phyloP scores from a whole-genome alignment of 2,888 invertebrate genomes.

The Axea sp. region DNA sequence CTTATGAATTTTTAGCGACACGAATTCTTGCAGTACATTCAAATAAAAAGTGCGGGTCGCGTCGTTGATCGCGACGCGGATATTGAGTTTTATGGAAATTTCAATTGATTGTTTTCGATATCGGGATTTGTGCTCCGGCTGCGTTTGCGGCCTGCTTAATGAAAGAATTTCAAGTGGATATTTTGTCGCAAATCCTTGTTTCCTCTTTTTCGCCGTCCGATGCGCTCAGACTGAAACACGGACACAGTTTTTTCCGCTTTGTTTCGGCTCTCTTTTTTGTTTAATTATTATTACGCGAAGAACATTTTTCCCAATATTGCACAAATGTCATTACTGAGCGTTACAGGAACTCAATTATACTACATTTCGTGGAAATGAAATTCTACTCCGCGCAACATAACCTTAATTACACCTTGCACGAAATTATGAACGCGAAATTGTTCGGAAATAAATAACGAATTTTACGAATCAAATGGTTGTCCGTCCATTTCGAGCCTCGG shows the following conservation, averaged over 20 bases:
- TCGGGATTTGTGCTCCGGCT: constrained; percentile 6
- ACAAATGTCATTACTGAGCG: not conserved
- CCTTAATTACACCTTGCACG: constrained; percentile 5
- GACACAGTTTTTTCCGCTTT: too few relatives aligned
- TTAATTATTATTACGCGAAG: not conserved
- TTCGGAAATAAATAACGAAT: constrained; percentile 19
- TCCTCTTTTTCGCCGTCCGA: not conserved
- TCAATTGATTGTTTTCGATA: constrained; percentile 44
- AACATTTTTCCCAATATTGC: constrained; percentile 7
- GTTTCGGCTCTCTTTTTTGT: too few relatives aligned
- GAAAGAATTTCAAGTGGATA: constrained; percentile 31
- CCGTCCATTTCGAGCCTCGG: not conserved
- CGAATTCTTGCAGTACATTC: constrained; percentile 37
- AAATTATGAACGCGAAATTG: constrained; percentile 9
- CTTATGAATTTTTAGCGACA: constrained; percentile 43
- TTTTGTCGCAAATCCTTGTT: not conserved
- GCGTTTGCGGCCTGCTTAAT: constrained; percentile 11
- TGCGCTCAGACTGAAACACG: too few relatives aligned
- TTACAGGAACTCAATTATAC: not conserved
- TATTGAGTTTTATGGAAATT: constrained; percentile 38
- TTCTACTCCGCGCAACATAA: not conserved
- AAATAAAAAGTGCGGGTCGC: constrained; percentile 6
- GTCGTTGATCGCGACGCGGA: not conserved
- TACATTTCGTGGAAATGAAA: constrained; percentile 6
- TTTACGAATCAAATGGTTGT: not conserved